Evolutionary conservation across 2,113 vertebrate genomes (phyloP), one percentile per base, ranked within the genome.

Genomic region (Menidia beryllina): DNA sequence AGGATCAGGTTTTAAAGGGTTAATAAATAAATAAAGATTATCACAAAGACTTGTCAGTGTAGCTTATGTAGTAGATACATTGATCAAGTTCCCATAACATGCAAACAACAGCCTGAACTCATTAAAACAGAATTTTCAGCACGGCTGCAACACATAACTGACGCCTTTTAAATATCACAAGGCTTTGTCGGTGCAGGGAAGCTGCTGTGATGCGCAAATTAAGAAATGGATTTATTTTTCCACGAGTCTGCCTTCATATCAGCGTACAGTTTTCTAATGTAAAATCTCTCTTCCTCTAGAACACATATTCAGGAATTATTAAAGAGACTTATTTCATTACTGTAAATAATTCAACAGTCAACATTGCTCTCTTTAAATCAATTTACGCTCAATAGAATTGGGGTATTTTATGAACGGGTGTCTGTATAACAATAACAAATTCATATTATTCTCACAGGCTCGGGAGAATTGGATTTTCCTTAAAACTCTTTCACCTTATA

Each of bases 151-250:
- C 61, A 74, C 70, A 86, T 91, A 79, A 77, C 56, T 55, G 58
- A 69, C 30, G 73, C 74, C 58, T 68, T 59, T 82, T 64, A 78
- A 79, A 74, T 70, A 79, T 86, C 75, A 81, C 17, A 0, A 38
- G 47, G 36, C 47, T 82, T 61, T 86, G 80, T 69, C 75, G 77
- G 66, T 63, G 84, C 69, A 79, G 74, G 86, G 53, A n/a, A 83
- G 69, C n/a, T 20, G 54, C 60, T 80, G 81, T 73, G 81, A 79
- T 81, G 81, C 79, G 55, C 83, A 87, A 91, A 86, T 83, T 85
- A 84, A 75, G 49, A 69, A 81, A 50, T 77, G 87, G 79, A 84
- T 89, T 84, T n/a, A 38, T 76, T 55, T 52, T 83, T 30, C 30
- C 30, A 30, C 8, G 30, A 34, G 50, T 66, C 14, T 49, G 47